Evolutionary conservation across 1,140 invertebrate genomes (phyloP), one percentile per base, ranked within the genome.

Genomic region (Popillia japonica): DNA sequence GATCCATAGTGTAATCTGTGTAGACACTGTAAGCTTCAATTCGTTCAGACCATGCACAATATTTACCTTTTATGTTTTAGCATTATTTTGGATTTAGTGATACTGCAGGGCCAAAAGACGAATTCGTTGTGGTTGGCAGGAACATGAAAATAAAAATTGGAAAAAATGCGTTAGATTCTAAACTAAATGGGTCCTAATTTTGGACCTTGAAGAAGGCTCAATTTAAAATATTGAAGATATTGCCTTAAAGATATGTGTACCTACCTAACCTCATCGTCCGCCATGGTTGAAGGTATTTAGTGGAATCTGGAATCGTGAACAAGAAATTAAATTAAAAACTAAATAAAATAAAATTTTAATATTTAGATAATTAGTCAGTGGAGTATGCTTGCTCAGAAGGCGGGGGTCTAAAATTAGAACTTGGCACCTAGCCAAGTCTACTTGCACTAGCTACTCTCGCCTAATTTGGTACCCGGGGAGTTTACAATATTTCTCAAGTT

Each of bases 231-330:
- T n/a, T n/a, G n/a, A n/a, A n/a, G n/a, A n/a, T n/a, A n/a, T n/a
- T n/a, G n/a, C n/a, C n/a, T n/a, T n/a, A n/a, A n/a, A n/a, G n/a
- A n/a, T n/a, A n/a, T n/a, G n/a, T n/a, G 6, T 89, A 92, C 92
- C 89, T 90, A 94, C 93, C 94, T 94, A 90, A 95, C 94, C 91
- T 95, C 94, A 92, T 95, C 94, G 92, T 95, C 94, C 89, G 93
- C 93, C 94, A 95, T 95, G 90, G 86, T 94, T 68, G 61, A 89
- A 86, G 86, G 86, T 87, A 88, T 85, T 79, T 80, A 79, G 79
- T 75, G 83, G 81, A 76, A 80, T 77, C 72, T 40, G 75, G 80
- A 82, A 20, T 68, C 2, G 22, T 8, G 22, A 22, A 3, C 61
- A 23, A 23, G 9, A 34, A 48, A 48, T 3, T 82, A 82, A 77